Conservation (phyloP, 2,113 vertebrate genomes). For the Cyprinodon brontotheroides region DNA sequence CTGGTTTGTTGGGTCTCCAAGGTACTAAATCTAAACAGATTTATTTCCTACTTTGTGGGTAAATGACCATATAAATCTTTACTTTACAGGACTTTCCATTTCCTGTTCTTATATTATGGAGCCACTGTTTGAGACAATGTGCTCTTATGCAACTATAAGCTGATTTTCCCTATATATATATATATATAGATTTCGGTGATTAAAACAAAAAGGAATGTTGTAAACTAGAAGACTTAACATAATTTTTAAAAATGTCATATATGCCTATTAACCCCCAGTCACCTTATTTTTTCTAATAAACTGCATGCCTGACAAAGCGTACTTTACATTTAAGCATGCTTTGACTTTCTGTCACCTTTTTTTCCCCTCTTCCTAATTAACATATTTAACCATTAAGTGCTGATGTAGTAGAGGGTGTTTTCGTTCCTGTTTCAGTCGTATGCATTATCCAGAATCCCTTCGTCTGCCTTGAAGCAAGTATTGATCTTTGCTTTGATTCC, state of each 20-base stretch:
- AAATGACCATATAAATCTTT: neutral
- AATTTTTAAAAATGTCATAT: no score
- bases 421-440: neutral
- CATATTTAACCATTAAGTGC: neutral
- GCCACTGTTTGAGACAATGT: neutral
- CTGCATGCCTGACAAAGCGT: neutral
- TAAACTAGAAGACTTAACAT: neutral
- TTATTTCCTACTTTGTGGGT: no score
- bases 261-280: no score
- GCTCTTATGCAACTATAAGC: neutral
- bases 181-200: neutral
- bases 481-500: constrained; percentile 58
- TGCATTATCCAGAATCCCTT: neutral
- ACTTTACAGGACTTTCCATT: neutral
- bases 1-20: neutral
- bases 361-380: neutral
- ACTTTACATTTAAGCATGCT: neutral
- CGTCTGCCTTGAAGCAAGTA: constrained; percentile 6
- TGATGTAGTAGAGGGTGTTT: neutral
- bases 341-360: neutral
- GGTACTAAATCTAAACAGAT: no score
- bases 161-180: neutral
- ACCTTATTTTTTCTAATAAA: neutral
- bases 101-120: neutral
- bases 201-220: neutral